A percentile compares a stretch with the other conserved stretches of the same genome.
These are phyloP conservation scores for Hyposoter dolosus DNA, from an alignment of 2,888 invertebrate genomes.

Conservation along the genomic window DNA sequence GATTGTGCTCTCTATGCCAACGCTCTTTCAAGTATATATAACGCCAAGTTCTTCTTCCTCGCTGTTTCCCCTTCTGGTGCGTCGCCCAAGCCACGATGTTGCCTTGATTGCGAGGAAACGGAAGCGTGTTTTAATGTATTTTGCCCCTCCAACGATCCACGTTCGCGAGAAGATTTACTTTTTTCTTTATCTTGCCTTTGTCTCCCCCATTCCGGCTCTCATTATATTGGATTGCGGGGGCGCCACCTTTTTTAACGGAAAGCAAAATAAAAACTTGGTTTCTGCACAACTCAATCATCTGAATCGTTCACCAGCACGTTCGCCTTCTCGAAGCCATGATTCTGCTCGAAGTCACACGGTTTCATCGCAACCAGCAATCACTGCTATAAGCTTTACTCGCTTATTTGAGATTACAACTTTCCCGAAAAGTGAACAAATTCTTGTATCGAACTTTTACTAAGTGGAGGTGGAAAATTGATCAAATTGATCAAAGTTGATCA, in stretches of 20 bases:
- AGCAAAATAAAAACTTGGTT: conserved; percentile 8
- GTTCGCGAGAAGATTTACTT: conserved; percentile 49
- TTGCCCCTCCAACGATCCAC: conserved; percentile 54
- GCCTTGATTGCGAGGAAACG: conserved; percentile 64
- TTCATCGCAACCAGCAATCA: neutral
- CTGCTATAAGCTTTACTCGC: neutral
- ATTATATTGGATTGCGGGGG: conserved; percentile 38
- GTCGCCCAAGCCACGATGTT: conserved; percentile 20
- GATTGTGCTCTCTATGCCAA: conserved; percentile 52
- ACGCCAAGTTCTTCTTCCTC: conserved; percentile 13
- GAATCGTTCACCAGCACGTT: conserved; percentile 18
- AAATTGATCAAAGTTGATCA: too few species aligned
- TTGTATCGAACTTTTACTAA: too few species aligned
- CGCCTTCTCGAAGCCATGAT: neutral
- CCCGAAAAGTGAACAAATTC: too few species aligned
- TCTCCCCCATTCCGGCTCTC: conserved; percentile 24
- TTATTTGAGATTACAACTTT: too few species aligned
- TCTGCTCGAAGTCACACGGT: neutral
- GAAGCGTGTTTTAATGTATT: conserved; percentile 58
- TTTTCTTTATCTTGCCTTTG: conserved; percentile 17
- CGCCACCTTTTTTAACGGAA: conserved; percentile 26
- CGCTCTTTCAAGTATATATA: conserved; percentile 44
- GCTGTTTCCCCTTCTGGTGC: neutral
- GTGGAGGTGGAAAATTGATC: too few species aligned
- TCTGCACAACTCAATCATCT: conserved; percentile 30